Percentiles rank a stretch among this genome's conserved stretches.
phyloP scores from a whole-genome alignment of 1,140 invertebrate genomes.

The Dinothrombium tinctorium region DNA sequence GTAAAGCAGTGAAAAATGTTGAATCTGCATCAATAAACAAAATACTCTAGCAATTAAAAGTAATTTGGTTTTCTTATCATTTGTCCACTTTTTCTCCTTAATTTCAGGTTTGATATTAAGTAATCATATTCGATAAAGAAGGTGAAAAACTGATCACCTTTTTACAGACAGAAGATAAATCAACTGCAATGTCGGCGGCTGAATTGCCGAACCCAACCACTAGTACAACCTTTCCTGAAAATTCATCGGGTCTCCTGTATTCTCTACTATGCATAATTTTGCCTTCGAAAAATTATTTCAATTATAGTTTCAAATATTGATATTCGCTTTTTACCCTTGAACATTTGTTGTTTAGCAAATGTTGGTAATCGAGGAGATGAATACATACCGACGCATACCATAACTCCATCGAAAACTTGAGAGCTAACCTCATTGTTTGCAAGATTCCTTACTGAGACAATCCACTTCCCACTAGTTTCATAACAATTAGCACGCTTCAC shows the following conservation, averaged over 20 bases:
- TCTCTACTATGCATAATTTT: constrained; percentile 25
- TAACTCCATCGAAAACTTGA: constrained; percentile 14
- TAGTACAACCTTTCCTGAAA: constrained; percentile 23
- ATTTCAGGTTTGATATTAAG: no score
- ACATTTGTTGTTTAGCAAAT: constrained; percentile 16
- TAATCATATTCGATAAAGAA: no score
- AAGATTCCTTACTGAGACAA: constrained; percentile 17
- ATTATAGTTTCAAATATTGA: no score
- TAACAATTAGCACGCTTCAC: constrained; percentile 18
- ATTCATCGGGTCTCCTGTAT: constrained; percentile 20
- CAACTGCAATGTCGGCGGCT: constrained; percentile 21
- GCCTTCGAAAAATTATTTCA: no score
- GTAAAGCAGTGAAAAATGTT: no score
- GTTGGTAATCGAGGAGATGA: constrained; percentile 17
- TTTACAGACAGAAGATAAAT: constrained; percentile 11
- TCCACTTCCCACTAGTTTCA: constrained; percentile 20
- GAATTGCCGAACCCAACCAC: constrained; percentile 32
- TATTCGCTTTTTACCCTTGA: constrained; percentile 13
- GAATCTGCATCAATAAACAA: no score
- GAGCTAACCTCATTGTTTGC: constrained; percentile 13
- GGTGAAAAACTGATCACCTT: no score
- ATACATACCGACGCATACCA: constrained; percentile 19
- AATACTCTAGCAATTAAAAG: no score
- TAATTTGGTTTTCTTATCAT: no score
- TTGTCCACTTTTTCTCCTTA: no score